Conservation (phyloP, 2,113 vertebrate species). For the Pitta sordida region DNA sequence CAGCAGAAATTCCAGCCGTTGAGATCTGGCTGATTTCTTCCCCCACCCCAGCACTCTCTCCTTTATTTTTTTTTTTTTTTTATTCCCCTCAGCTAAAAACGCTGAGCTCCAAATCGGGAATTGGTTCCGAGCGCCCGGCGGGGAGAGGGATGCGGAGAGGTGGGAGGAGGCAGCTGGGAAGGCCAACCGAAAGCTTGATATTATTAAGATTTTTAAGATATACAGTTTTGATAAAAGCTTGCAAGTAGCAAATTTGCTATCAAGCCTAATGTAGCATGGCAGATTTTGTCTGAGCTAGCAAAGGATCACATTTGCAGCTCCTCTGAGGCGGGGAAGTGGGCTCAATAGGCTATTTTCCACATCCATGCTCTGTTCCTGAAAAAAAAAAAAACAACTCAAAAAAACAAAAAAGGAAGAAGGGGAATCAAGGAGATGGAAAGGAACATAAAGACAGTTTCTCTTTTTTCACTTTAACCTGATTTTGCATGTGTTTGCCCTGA, state of each 20-base stretch:
- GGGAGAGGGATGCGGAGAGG: neutral
- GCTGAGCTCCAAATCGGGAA: conserved; percentile 71
- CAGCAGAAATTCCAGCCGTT: neutral
- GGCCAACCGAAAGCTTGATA: conserved; percentile 14
- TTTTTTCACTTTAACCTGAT: neutral
- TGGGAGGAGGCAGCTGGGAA: neutral
- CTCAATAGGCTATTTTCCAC: conserved; percentile 74
- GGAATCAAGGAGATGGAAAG: neutral
- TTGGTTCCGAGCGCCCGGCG: conserved; percentile 58
- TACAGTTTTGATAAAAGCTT: conserved; percentile 79
- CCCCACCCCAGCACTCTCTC: neutral
- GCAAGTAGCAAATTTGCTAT: conserved; percentile 76
- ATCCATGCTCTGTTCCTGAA: conserved; percentile 53
- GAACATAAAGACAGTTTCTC: neutral
- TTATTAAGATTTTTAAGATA: conserved; percentile 78
- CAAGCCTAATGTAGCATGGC: conserved; percentile 77
- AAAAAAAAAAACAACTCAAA: no score
- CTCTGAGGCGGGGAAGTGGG: conserved; percentile 68
- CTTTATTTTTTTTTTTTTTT: no score
- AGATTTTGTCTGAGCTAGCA: conserved; percentile 77
- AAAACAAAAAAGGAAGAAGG: neutral
- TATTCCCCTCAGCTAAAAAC: neutral
- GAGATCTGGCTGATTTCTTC: neutral
- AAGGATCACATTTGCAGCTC: conserved; percentile 75
- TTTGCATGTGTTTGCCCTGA: neutral